Percentiles rank a stretch among this genome's conserved stretches.
Evolutionary conservation across 2,113 vertebrate species (phyloP).

Genomic region (Rhabdornis inornatus): DNA sequence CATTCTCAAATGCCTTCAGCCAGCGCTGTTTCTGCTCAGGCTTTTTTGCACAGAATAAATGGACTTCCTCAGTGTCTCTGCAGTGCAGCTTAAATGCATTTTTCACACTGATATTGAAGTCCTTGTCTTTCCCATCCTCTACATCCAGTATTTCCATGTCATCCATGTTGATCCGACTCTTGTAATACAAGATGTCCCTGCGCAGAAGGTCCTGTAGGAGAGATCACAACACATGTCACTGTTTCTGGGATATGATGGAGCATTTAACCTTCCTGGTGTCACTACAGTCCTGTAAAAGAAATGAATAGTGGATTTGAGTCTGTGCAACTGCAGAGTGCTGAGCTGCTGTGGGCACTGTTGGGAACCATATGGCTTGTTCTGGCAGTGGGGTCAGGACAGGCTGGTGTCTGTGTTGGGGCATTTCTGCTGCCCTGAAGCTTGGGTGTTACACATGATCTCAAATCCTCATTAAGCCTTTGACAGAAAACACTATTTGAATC

Average conservation of each 20-base stretch:
- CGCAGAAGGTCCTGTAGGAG: slow-evolving; percentile 87
- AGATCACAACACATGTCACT: background rate
- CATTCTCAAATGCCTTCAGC: slow-evolving; percentile 88
- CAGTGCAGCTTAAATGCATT: slow-evolving; percentile 86
- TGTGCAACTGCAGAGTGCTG: background rate
- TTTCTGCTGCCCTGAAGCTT: background rate
- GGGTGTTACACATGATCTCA: background rate
- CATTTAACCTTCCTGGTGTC: background rate
- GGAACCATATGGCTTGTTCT: background rate
- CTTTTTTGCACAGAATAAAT: slow-evolving; percentile 91
- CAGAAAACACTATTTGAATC: background rate
- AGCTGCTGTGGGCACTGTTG: background rate
- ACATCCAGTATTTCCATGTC: slow-evolving; percentile 86
- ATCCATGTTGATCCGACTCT: slow-evolving; percentile 89
- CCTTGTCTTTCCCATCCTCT: slow-evolving; percentile 91
- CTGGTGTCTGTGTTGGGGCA: background rate
- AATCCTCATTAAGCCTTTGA: background rate
- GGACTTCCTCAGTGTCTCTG: slow-evolving; percentile 73
- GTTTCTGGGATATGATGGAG: background rate
- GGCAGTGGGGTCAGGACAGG: background rate
- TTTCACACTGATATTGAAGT: slow-evolving; percentile 88
- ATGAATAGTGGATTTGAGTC: background rate
- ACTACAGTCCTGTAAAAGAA: background rate
- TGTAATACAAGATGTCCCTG: slow-evolving; percentile 92
- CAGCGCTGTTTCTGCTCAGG: slow-evolving; percentile 92